These are phyloP conservation scores for Macrotus californicus DNA, from an alignment of 2,113 vertebrate species.

Conservation along the genomic window DNA sequence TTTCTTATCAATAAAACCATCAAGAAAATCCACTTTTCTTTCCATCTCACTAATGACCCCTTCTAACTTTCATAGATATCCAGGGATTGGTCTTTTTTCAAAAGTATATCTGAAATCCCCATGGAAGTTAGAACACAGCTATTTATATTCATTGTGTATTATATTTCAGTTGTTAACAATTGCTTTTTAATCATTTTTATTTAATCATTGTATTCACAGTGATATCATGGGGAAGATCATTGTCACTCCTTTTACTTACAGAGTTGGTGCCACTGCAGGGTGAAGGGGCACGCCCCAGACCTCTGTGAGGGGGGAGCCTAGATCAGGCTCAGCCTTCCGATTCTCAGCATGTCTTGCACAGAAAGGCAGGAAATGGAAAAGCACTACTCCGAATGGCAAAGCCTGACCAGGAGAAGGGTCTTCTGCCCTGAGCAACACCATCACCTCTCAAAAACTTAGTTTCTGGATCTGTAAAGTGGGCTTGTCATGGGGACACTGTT, in stretches of 20 bases:
- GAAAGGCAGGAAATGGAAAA: background rate
- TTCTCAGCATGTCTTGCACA: background rate
- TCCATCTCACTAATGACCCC: conserved; percentile 40
- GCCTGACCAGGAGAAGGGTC: background rate
- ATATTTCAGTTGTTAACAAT: conserved; percentile 48
- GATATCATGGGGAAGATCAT: conserved; percentile 46
- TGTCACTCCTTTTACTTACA: conserved; percentile 49
- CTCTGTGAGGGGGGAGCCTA: background rate
- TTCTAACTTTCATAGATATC: background rate
- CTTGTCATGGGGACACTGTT: background rate
- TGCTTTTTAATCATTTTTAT: conserved; percentile 62
- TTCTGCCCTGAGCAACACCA: background rate
- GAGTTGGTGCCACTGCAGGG: background rate
- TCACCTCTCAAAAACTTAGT: background rate
- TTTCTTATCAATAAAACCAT: conserved; percentile 62
- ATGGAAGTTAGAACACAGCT: conserved; percentile 15
- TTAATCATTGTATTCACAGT: conserved; percentile 17
- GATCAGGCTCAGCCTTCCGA: background rate
- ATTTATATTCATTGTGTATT: conserved; percentile 42
- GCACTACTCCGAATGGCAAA: background rate
- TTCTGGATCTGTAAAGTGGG: background rate
- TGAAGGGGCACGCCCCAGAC: background rate
- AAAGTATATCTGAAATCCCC: conserved; percentile 46
- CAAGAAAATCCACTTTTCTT: conserved; percentile 58
- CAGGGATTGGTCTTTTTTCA: conserved; percentile 21